These are phyloP conservation scores for Thelaira solivaga DNA, from an alignment of 2,888 invertebrate genomes.

Conservation along the genomic window DNA sequence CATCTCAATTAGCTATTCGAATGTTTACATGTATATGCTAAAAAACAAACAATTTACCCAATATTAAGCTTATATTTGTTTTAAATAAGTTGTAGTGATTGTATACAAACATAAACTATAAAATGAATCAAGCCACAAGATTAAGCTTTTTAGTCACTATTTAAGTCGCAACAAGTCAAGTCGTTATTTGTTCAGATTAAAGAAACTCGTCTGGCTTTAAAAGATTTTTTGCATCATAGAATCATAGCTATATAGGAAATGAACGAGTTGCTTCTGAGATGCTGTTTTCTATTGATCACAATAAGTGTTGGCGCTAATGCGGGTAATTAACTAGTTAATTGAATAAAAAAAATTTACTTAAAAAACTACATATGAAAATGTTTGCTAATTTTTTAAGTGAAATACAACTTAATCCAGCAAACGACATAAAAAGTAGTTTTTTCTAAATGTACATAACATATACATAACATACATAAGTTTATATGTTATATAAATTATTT, in stretches of 20 bases:
- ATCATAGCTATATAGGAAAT: slow-evolving; percentile 23
- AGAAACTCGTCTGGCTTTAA: not conserved
- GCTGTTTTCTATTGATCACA: slow-evolving; percentile 36
- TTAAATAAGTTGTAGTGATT: slow-evolving; percentile 9
- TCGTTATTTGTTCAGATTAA: not conserved
- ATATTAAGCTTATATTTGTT: not conserved
- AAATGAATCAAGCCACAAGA: slow-evolving; percentile 7
- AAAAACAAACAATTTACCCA: not conserved
- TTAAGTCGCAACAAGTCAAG: slow-evolving; percentile 45
- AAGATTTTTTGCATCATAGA: not conserved
- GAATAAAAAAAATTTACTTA: slow-evolving; percentile 6
- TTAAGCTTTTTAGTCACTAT: slow-evolving; percentile 36
- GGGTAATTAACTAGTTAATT: slow-evolving; percentile 47
- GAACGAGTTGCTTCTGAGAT: slow-evolving; percentile 42
- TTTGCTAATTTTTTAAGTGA: too few species aligned
- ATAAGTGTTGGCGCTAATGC: slow-evolving; percentile 49
- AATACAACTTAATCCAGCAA: too few species aligned
- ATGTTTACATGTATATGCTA: not conserved
- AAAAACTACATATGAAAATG: not conserved
- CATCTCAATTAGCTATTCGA: not conserved
- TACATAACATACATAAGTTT: too few species aligned
- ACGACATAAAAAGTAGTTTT: too few species aligned
- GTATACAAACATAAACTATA: slow-evolving; percentile 14
- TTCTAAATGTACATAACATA: too few species aligned
- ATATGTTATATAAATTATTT: too few species aligned